Evolutionary conservation across 2,888 invertebrate genomes (phyloP), one percentile per base, ranked within the genome.

Genomic region (Blastobasis adustella): DNA sequence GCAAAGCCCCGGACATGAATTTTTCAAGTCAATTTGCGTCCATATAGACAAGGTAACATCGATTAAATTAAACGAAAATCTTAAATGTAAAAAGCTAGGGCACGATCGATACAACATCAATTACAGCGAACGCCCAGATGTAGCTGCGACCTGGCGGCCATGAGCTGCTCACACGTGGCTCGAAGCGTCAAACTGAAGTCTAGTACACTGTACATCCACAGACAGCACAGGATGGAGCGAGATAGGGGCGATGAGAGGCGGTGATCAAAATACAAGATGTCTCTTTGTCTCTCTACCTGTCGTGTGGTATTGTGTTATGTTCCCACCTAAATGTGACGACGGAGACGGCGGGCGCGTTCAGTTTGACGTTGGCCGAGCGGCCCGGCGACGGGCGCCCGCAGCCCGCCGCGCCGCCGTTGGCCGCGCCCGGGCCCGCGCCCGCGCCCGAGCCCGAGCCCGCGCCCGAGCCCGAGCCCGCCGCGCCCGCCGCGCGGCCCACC

Each of bases 261-360:
- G 63, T 70, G 64, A 66, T 55, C 23, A 23, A 23, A 23, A 66
- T 57, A 58, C 56, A 69, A 65, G 74, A 71, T 72, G 77, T 77
- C 89, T 89, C 89, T 90, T 82, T 87, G 89, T 89, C 89, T 91
- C 90, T 92, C 93, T 91, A 91, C 91, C 91, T 91, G 90, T 85
- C 77, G 89, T 82, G 89, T 81, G 84, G 82, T 80, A 76, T 69
- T 74, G 82, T 86, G 90, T 89, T 90, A 89, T 89, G 89, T 90
- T 92, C 94, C 94, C 94, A 96, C 95, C 95, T 96, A 94, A 96
- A 96, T 89, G 95, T 96, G 89, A 96, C 95, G 83, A 96, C 94
- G 82, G 95, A 95, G 80, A 95, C 93, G 67, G 95, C 94, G 67
- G 95, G 95, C 73, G 93, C 90, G 78, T 86, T 85, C 39, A 89